A percentile compares a stretch with the other conserved stretches of the same genome.
Evolutionary conservation across 1,140 invertebrate genomes (phyloP).

Genomic region (Diprion similis): DNA sequence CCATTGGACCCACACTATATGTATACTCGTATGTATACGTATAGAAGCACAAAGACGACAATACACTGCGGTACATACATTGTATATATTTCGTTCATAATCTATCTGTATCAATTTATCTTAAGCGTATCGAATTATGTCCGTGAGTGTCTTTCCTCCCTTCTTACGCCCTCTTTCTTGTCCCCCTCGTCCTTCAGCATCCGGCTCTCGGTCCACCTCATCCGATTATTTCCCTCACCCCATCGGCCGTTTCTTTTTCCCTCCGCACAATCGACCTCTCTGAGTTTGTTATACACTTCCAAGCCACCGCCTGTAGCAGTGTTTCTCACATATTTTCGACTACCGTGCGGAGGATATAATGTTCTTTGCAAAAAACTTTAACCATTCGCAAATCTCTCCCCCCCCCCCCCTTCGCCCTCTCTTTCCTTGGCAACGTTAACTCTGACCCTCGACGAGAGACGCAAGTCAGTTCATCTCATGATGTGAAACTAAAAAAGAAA

Average conservation of each 20-base stretch:
- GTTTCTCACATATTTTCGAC: constrained; percentile 18
- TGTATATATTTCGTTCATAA: constrained; percentile 29
- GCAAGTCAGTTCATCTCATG: no score
- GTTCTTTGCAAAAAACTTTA: constrained; percentile 35
- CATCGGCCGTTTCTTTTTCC: not conserved
- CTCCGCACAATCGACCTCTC: constrained; percentile 14
- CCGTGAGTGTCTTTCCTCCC: constrained; percentile 24
- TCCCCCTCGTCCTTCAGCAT: constrained; percentile 31
- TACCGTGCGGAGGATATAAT: constrained; percentile 25
- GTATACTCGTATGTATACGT: no score
- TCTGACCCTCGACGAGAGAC: no score
- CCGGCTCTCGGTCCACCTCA: constrained; percentile 29
- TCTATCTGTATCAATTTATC: constrained; percentile 43
- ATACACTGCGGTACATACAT: not conserved
- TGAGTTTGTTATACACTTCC: not conserved
- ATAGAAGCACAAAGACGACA: no score
- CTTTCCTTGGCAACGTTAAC: not conserved
- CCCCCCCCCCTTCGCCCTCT: constrained; percentile 28
- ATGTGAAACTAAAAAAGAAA: no score
- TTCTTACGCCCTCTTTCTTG: constrained; percentile 17
- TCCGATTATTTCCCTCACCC: constrained; percentile 40
- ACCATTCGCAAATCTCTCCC: constrained; percentile 29
- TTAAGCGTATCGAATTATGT: constrained; percentile 37
- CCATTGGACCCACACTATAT: constrained; percentile 19
- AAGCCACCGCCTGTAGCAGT: constrained; percentile 21